A percentile compares a stretch with the other conserved stretches of the same genome.
These are phyloP conservation scores for Sarcoramphus papa DNA, from an alignment of 2,797 vertebrate genomes.

Conservation along the genomic window DNA sequence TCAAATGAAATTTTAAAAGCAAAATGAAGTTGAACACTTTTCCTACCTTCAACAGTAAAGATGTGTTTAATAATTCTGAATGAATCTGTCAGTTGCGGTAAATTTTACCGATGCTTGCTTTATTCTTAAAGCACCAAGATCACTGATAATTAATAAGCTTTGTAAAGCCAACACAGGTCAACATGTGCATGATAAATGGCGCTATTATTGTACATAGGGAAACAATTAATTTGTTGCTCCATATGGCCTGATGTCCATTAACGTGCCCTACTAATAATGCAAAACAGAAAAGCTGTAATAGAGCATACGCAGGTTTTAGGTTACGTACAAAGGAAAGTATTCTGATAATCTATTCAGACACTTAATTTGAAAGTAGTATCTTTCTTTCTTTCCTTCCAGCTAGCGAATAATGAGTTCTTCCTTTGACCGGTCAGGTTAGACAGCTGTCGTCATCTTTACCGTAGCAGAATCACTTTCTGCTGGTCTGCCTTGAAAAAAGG, in stretches of 20 bases:
- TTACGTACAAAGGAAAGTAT: conserved; percentile 42
- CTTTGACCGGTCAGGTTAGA: not conserved
- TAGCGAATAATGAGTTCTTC: not conserved
- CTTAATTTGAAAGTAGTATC: conserved; percentile 49
- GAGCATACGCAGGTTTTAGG: conserved; percentile 69
- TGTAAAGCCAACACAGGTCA: conserved; percentile 76
- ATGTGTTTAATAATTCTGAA: conserved; percentile 21
- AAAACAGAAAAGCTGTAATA: conserved; percentile 66
- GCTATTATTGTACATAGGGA: conserved; percentile 65
- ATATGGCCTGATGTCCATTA: conserved; percentile 64
- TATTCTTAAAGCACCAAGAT: conserved; percentile 71
- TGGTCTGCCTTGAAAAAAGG: not conserved
- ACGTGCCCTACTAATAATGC: conserved; percentile 70
- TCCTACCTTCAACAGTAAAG: not conserved
- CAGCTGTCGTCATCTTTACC: not conserved
- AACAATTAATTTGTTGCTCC: conserved; percentile 63
- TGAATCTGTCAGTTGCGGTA: conserved; percentile 64
- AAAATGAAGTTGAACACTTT: not conserved
- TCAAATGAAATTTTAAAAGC: not conserved
- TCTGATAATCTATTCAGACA: conserved; percentile 66
- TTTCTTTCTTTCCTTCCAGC: not conserved
- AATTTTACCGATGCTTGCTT: conserved; percentile 68
- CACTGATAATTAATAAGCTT: conserved; percentile 83
- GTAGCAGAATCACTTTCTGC: not conserved
- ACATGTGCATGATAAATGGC: conserved; percentile 80